Percentiles rank a stretch among this genome's conserved stretches.
These are phyloP conservation scores for Eufriesea mexicana DNA, from an alignment of 1,140 invertebrate genomes.

Conservation along the genomic window DNA sequence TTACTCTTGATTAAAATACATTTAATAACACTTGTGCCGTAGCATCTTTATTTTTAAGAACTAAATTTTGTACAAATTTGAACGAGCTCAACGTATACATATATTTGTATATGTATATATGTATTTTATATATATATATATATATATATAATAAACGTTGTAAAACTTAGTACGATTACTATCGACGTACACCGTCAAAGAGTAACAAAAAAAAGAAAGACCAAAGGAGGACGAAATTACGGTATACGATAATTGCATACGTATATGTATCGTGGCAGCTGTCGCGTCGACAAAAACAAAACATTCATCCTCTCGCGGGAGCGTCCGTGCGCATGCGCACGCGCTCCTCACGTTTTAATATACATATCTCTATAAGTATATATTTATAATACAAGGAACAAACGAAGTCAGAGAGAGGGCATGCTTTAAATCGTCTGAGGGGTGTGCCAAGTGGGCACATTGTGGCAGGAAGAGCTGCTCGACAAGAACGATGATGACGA, in stretches of 20 bases:
- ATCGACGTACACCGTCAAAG: conserved; percentile 22
- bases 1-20: conserved; percentile 46
- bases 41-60: conserved; percentile 54
- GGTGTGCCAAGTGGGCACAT: conserved; percentile 68
- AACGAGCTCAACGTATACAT: conserved; percentile 52
- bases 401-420: conserved; percentile 71
- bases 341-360: conserved; percentile 33
- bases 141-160: conserved; percentile 41
- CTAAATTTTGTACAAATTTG: conserved; percentile 73
- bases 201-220: conserved; percentile 48
- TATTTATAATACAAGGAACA: conserved; percentile 67
- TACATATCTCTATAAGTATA: conserved; percentile 45
- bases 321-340: neutral
- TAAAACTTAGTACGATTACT: conserved; percentile 51
- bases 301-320: conserved; percentile 37
- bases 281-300: conserved; percentile 18
- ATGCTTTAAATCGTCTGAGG: conserved; percentile 68
- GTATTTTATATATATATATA: conserved; percentile 21
- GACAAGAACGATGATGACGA: conserved; percentile 41
- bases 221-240: conserved; percentile 60
- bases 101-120: conserved; percentile 4
- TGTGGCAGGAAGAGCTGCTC: conserved; percentile 40
- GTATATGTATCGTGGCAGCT: neutral
- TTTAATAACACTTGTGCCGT: conserved; percentile 42
- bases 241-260: neutral